Evolutionary conservation across 2,113 vertebrate genomes (phyloP), one percentile per base, ranked within the genome.

Genomic region (Passer domesticus): DNA sequence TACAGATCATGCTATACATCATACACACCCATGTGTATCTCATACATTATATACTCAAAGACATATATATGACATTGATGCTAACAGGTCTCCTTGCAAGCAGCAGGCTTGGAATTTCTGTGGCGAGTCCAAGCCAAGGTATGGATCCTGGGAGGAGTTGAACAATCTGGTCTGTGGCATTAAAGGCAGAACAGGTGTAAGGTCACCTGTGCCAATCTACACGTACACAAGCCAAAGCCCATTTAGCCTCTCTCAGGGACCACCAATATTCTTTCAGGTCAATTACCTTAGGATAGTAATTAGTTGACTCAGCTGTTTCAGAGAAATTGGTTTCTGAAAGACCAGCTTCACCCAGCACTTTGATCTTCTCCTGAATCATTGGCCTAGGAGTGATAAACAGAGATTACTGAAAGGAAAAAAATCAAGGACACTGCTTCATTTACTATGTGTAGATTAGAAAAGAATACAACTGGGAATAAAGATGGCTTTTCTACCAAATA

Each of bases 351-450:
- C 99, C 98, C 95, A 99, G 95, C 66, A 99, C 97, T 90, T 98
- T 98, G 97, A 99, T 99, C 96, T 99, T 99, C 83, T 98, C 97
- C 96, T 99, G 99, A 96, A 99, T 99, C 97, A 99, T 97, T 35
- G 99, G 99, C 99, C 99, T 99, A 92, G 53, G 74, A 94, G 44
- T 95, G 75, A 97, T 13, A 83, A 94, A 94, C 10, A 1, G 13
- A 3, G 44, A 39, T 46, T 62, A 92, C 23, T 52, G 50, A 64
- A 78, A 41, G 18, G n/a, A 87, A 90, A 39, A 93, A 93, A 67
- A 37, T 50, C 62, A 87, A 92, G 43, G 60, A 66, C 62, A 88
- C 18, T 10, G 12, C 27, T 41, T 64, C 52, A 78, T 60, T 92
- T 87, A 93, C 35, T 47, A 31, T 4, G 30, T 24, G 15, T 23